A percentile compares a stretch with the other conserved stretches of the same genome.
phyloP scores from a whole-genome alignment of 2,797 vertebrate genomes.

The Enteromius anoplus region DNA sequence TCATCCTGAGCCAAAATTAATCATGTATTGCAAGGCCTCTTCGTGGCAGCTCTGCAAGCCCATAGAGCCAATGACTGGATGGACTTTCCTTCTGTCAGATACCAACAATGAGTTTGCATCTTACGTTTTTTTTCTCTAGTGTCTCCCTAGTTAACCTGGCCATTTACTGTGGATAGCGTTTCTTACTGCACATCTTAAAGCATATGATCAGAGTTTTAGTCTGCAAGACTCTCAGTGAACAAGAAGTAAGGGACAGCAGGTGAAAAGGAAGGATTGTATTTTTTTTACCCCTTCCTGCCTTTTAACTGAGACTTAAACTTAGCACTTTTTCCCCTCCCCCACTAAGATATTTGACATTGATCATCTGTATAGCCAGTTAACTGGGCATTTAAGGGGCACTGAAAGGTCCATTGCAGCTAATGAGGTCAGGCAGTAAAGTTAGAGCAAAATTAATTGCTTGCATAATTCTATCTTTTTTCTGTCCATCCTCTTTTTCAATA shows the following conservation, averaged over 20 bases:
- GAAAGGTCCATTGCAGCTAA: constrained; percentile 62
- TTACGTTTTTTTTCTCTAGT: not conserved
- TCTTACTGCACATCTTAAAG: not conserved
- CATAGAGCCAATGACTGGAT: constrained; percentile 9
- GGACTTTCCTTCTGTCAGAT: constrained; percentile 13
- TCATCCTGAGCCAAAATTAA: constrained; percentile 24
- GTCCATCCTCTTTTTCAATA: constrained; percentile 45
- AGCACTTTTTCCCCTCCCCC: constrained; percentile 33
- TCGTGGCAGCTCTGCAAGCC: not conserved
- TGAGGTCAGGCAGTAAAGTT: constrained; percentile 65
- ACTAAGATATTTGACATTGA: constrained; percentile 60
- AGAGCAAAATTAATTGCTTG: constrained; percentile 63
- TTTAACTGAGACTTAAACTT: constrained; percentile 50
- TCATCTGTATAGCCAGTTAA: constrained; percentile 64
- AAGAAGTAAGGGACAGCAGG: not conserved
- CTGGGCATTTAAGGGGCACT: constrained; percentile 63
- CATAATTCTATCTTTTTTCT: constrained; percentile 58
- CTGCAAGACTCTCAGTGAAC: not conserved
- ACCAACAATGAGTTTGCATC: not conserved
- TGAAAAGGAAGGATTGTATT: not conserved
- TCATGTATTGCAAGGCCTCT: constrained; percentile 23
- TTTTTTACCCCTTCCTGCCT: not conserved
- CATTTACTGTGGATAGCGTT: not conserved
- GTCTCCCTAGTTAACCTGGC: not conserved
- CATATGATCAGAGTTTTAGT: not conserved